phyloP scores from a whole-genome alignment of 2,888 invertebrate genomes.

The Lutraria lutraria region DNA sequence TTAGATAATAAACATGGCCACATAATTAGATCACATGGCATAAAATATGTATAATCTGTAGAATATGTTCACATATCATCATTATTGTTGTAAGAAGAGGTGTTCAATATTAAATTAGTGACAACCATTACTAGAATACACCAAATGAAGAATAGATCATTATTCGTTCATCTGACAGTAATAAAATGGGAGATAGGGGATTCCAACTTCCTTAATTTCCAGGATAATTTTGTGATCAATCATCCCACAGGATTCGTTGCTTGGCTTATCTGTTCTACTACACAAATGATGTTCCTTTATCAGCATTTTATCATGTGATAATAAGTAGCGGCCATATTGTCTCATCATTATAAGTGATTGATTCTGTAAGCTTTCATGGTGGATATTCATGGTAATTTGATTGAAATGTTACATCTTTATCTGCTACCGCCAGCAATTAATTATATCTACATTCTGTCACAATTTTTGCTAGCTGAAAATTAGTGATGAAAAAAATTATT shows the following conservation, averaged over 20 bases:
- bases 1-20: not conserved
- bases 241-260: not conserved
- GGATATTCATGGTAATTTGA: not conserved
- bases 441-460: not conserved
- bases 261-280: not conserved
- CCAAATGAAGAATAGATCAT: constrained; percentile 6
- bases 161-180: not conserved
- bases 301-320: constrained; percentile 18
- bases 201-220: constrained; percentile 5
- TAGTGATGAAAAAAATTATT: too few species aligned
- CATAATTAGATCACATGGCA: constrained; percentile 1
- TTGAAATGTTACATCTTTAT: not conserved
- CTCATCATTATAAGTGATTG: not conserved
- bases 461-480: too few species aligned
- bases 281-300: not conserved
- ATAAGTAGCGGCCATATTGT: not conserved
- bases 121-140: not conserved
- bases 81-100: not conserved
- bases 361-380: not conserved
- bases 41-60: constrained; percentile 20
- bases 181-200: not conserved
- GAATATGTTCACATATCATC: not conserved
- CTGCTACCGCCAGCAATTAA: not conserved
- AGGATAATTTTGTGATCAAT: not conserved
- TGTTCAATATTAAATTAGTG: not conserved